phyloP scores from a whole-genome alignment of 2,888 invertebrate species.

The Drosophila antonietae region DNA sequence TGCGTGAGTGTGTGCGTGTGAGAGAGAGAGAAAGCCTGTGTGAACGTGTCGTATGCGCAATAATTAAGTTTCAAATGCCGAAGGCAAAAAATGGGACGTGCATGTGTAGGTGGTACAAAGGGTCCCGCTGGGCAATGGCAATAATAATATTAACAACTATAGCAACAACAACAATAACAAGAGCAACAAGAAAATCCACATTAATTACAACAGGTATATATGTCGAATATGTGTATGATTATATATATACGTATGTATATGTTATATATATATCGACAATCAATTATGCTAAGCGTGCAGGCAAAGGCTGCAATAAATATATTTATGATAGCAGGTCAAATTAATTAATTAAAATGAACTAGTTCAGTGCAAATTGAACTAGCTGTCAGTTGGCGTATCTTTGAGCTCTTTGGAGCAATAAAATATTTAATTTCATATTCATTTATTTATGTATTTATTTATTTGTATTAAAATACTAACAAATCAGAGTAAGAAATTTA shows the following conservation, averaged over 20 bases:
- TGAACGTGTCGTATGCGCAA: conserved; percentile 47
- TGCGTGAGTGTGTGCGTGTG: conserved; percentile 8
- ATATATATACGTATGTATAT: too few species aligned
- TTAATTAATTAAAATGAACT: not conserved
- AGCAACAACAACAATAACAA: not conserved
- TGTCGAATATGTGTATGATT: too few species aligned
- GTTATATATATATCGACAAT: not conserved
- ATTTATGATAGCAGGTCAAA: not conserved
- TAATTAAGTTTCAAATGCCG: conserved; percentile 47
- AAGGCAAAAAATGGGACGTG: conserved; percentile 25
- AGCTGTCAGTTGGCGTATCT: not conserved
- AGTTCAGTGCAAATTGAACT: not conserved
- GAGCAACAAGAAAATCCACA: not conserved
- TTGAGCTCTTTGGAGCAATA: not conserved
- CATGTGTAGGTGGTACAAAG: conserved; percentile 29
- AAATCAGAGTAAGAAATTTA: not conserved
- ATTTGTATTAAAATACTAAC: too few species aligned
- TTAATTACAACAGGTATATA: not conserved
- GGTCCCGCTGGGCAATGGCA: conserved; percentile 27
- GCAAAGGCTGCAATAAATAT: not conserved
- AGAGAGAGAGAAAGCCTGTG: conserved; percentile 4
- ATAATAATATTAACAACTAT: conserved; percentile 15
- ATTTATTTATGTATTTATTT: too few species aligned
- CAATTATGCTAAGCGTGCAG: not conserved
- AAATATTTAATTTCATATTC: too few species aligned